Evolutionary conservation across 1,140 invertebrate species (phyloP).

Genomic region (Cephus cinctus): DNA sequence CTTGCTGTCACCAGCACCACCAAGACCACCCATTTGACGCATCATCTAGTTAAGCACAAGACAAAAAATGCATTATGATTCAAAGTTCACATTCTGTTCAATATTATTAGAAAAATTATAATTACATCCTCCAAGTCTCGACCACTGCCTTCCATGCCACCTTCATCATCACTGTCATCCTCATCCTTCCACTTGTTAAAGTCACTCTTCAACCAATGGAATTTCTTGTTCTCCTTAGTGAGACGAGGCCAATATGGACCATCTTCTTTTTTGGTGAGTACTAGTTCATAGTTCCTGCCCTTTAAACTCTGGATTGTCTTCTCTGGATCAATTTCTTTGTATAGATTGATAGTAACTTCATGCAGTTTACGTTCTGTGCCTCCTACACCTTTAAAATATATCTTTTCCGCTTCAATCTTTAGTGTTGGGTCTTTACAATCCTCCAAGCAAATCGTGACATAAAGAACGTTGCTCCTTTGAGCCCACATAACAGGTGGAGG

Average conservation of each 20-base stretch:
- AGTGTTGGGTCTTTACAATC: constrained; percentile 83
- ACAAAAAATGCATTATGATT: constrained; percentile 8
- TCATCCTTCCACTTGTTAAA: constrained; percentile 98
- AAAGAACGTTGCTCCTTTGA: constrained; percentile 77
- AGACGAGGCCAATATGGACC: constrained; percentile 86
- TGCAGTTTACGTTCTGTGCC: constrained; percentile 83
- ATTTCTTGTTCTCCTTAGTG: constrained; percentile 84
- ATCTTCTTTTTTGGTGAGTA: constrained; percentile 65
- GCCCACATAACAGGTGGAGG: constrained; percentile 91
- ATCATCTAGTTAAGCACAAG: constrained; percentile 53
- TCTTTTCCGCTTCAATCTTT: constrained; percentile 75
- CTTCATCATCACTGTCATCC: constrained; percentile 75
- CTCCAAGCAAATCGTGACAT: constrained; percentile 86
- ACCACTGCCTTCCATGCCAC: constrained; percentile 34
- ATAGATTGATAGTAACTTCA: constrained; percentile 83
- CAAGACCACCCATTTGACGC: constrained; percentile 59
- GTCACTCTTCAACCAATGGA: constrained; percentile 96
- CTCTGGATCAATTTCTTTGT: constrained; percentile 77
- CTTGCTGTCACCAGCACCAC: constrained; percentile 44
- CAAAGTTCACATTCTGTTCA: not conserved
- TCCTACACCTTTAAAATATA: constrained; percentile 84
- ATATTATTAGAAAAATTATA: constrained; percentile 1
- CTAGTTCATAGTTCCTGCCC: constrained; percentile 61
- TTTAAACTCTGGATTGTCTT: constrained; percentile 66
- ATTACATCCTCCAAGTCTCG: constrained; percentile 63